Percentiles rank a stretch among this genome's conserved stretches.
Conservation (phyloP, 92 coral and sea anemone species). For the Plumapathes pennacea region DNA sequence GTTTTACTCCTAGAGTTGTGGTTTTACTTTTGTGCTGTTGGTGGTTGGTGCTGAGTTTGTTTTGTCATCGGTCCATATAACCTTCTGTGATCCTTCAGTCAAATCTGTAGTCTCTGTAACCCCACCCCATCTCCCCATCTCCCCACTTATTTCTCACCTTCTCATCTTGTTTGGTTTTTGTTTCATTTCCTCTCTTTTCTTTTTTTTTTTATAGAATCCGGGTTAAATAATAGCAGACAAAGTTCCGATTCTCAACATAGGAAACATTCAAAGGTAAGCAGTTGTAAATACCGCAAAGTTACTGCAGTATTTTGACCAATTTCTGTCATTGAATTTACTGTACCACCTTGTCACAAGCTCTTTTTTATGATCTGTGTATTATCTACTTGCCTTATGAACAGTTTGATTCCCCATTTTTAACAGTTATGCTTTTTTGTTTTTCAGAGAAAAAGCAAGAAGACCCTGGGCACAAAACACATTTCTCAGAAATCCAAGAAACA, state of each 20-base stretch:
- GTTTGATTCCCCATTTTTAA: neutral
- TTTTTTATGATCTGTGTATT: too few relatives aligned
- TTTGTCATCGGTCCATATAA: too few relatives aligned
- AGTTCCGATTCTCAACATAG: conserved; percentile 45
- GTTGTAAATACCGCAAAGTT: too few relatives aligned
- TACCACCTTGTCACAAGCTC: neutral
- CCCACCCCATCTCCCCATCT: neutral
- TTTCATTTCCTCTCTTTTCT: neutral
- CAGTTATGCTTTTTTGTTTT: neutral
- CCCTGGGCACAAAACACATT: conserved; percentile 57
- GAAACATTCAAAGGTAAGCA: conserved; percentile 61
- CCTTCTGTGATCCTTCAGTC: too few relatives aligned
- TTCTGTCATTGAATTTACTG: neutral
- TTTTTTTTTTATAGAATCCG: conserved; percentile 24
- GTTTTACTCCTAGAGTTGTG: too few relatives aligned
- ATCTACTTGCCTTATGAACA: too few relatives aligned
- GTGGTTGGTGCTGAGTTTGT: neutral
- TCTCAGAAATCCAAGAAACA: conserved; percentile 78
- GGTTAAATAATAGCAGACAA: conserved; percentile 19
- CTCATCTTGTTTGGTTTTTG: neutral
- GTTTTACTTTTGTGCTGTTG: too few relatives aligned
- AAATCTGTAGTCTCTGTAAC: too few relatives aligned
- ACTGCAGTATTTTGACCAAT: neutral
- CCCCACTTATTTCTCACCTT: neutral
- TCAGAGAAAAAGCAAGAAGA: conserved; percentile 61